These are phyloP conservation scores for Selene dorsalis DNA, from an alignment of 2,797 vertebrate genomes.

Conservation along the genomic window DNA sequence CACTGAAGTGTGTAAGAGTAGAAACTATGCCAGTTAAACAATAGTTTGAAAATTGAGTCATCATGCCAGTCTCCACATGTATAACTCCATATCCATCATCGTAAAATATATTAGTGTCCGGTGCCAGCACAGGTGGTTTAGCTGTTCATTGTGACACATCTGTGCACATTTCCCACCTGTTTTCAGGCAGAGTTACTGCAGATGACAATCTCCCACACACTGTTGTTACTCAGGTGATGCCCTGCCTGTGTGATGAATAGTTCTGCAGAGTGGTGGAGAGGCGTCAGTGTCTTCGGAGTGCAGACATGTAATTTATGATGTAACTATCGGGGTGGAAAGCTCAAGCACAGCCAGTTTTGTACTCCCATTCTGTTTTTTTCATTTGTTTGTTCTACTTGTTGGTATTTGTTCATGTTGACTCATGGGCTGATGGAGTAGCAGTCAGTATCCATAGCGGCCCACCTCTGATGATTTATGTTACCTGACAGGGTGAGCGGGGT, in stretches of 20 bases:
- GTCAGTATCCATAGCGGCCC: background rate
- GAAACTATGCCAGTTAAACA: background rate
- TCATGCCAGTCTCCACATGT: conserved; percentile 8
- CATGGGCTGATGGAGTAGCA: background rate
- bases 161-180: conserved; percentile 41
- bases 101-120: background rate
- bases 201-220: conserved; percentile 9
- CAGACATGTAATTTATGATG: conserved; percentile 17
- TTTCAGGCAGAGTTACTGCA: conserved; percentile 42
- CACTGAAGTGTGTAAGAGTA: background rate
- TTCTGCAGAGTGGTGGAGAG: conserved; percentile 22
- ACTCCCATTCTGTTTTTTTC: background rate
- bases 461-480: conserved; percentile 13
- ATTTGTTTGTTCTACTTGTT: background rate
- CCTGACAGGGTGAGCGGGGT: conserved; percentile 85
- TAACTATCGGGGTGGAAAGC: background rate
- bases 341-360: background rate
- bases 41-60: background rate
- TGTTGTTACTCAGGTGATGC: conserved; percentile 34
- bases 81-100: conserved; percentile 17
- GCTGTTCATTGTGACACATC: conserved; percentile 25
- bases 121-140: conserved; percentile 43
- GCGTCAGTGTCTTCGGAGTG: background rate
- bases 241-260: conserved; percentile 53
- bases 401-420: background rate